A percentile compares a stretch with the other conserved stretches of the same genome.
phyloP scores from a whole-genome alignment of 2,888 invertebrate genomes.

The Masnerella sp. region DNA sequence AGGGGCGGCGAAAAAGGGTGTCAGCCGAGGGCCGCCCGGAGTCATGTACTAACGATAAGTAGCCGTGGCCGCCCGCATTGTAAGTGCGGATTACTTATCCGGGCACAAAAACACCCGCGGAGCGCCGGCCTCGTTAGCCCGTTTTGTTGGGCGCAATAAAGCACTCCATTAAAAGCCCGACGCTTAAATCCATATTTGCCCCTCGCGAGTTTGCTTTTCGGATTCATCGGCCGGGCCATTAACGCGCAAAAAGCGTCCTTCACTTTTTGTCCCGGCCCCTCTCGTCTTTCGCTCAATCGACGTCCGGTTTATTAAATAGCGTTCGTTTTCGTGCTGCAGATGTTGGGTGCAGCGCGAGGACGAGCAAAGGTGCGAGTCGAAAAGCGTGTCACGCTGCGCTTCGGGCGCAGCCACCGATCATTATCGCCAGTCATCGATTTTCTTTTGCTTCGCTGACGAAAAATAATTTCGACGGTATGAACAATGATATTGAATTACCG shows the following conservation, averaged over 20 bases:
- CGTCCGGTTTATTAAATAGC: constrained; percentile 10
- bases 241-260: constrained; percentile 1
- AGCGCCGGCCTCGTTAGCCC: constrained; percentile 38
- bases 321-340: not conserved
- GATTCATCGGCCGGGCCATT: constrained; percentile 5
- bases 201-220: constrained; percentile 22
- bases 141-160: constrained; percentile 46
- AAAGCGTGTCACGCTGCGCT: no score
- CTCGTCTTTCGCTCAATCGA: not conserved
- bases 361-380: no score
- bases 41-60: constrained; percentile 49
- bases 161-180: constrained; percentile 31
- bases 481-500: no score
- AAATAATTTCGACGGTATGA: no score
- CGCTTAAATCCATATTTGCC: constrained; percentile 26
- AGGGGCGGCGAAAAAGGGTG: constrained; percentile 33
- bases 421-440: no score
- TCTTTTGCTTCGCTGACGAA: no score
- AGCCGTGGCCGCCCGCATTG: constrained; percentile 48
- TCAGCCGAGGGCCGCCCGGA: constrained; percentile 28
- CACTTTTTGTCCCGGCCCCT: not conserved
- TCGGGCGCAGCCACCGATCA: no score
- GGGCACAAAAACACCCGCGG: constrained; percentile 36
- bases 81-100: constrained; percentile 55
- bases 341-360: no score